phyloP scores from a whole-genome alignment of 2,888 invertebrate genomes.

The Yponomeuta cagnagella region DNA sequence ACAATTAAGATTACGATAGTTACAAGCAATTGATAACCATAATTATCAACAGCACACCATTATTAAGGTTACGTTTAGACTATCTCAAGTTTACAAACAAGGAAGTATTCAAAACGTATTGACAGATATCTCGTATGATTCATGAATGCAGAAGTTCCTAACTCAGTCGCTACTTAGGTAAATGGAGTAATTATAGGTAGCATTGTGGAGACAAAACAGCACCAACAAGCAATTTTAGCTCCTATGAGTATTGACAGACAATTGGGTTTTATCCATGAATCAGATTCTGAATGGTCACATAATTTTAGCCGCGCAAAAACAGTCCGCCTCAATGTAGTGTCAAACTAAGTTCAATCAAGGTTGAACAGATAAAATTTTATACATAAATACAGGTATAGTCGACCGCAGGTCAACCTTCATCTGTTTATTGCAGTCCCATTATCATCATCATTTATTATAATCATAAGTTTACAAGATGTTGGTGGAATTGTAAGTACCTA shows the following conservation, averaged over 20 bases:
- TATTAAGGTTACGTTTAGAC: no score
- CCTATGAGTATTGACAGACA: background rate
- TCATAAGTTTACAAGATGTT: no score
- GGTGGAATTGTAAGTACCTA: no score
- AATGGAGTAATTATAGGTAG: background rate
- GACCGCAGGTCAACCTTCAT: no score
- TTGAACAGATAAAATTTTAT: background rate
- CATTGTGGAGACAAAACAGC: background rate
- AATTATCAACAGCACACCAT: no score
- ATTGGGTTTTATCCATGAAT: background rate
- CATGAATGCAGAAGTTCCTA: background rate
- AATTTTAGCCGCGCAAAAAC: background rate
- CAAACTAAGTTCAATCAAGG: background rate
- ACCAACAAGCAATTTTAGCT: background rate
- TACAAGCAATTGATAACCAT: no score
- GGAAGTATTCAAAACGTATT: background rate
- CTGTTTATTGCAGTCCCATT: no score
- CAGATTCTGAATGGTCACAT: background rate
- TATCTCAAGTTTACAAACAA: background rate
- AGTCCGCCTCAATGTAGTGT: background rate
- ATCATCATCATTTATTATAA: no score
- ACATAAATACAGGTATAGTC: no score
- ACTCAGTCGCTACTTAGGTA: background rate
- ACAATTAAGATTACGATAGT: no score
- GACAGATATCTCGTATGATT: background rate